Evolutionary conservation across 2,113 vertebrate species (phyloP), one percentile per base, ranked within the genome.

Genomic region (Mola mola): DNA sequence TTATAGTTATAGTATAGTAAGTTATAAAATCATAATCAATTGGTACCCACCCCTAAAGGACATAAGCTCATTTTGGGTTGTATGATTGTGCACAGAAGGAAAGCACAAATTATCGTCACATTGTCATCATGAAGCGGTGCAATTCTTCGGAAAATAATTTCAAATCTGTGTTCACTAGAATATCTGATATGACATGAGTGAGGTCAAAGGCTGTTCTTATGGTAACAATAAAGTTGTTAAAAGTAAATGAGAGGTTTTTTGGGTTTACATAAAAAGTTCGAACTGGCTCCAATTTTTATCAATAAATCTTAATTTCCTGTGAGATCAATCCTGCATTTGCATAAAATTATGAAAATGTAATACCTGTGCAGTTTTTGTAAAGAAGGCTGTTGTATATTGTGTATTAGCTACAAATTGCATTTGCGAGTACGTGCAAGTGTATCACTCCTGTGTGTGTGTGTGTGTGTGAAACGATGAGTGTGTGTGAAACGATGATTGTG

Each of bases 381-480:
- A 58, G n/a, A 17, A n/a, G 1, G 37, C 15, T 42, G 57, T 63
- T 12, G 31, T 12, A 8, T 40, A 33, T 20, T 33, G 5, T 0
- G 25, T 33, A 58, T 50, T 19, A 34, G 29, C 49, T 17, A 36
- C 37, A 66, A 20, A 66, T 43, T 53, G 19, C 33, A 24, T 53
- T 46, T 58, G 37, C 19, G 34, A 22, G 41, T 8, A 15, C 10
- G 53, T 38, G 34, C 25, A 29, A 36, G 56, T n/a, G n/a, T n/a
- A n/a, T n/a, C n/a, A n/a, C n/a, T n/a, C n/a, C n/a, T n/a, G n/a
- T 69, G 69, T 66, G 68, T 48, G 75, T 85, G 77, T 79, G 81
- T 69, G 68, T 81, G 82, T 41, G 22, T 72, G 58, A 55, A 79
- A 55, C 70, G 64, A 44, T 34, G 56, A 70, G 65, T 72, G 75